Evolutionary conservation across 2,888 invertebrate genomes (phyloP), one percentile per base, ranked within the genome.

Genomic region (Pseudococcus viburni): DNA sequence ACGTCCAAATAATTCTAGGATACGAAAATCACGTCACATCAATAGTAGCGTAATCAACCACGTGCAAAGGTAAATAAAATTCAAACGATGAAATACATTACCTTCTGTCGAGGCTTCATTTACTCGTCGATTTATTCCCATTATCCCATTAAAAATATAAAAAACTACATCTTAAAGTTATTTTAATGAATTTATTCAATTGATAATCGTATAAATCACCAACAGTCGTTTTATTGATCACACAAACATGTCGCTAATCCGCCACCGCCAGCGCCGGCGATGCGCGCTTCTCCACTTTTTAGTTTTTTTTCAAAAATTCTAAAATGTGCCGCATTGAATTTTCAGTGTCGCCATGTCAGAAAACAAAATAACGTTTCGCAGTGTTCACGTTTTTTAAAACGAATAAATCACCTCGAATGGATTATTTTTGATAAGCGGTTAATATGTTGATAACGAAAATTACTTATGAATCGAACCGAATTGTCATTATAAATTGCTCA

Each of bases 31-130:
- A 84, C 0, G 48, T n/a, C 12, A 42, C 3, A 48, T 33, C 19
- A 19, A 59, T 6, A 19, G 59, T 5, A 11, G 19, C 1, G 26
- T 33, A 73, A 73, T 1, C 33, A 33, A 33, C 2, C 73, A 73
- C 33, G 33, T 33, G 33, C 73, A 33, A 1, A 33, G 26, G 33
- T 17, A n/a, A 42, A 19, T 42, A 42, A 5, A 42, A 80, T 46
- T 26, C 68, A 26, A 12, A 64, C 19, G 8, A 22, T 33, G 42
- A 80, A 42, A 42, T 42, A 42, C 33, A 12, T 59, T 86, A 86
- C 86, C 22, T 86, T 86, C 17, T 86, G 86, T 68, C 86, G 64
- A 9, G 17, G 73, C 64, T 86, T 86, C 86, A 86, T 86, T 68
- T 59, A 73, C 39, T 64, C 1, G 73, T 1, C 17, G 17, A 33